These are phyloP conservation scores for Deilephila porcellus DNA, from an alignment of 2,888 invertebrate species.

Conservation along the genomic window DNA sequence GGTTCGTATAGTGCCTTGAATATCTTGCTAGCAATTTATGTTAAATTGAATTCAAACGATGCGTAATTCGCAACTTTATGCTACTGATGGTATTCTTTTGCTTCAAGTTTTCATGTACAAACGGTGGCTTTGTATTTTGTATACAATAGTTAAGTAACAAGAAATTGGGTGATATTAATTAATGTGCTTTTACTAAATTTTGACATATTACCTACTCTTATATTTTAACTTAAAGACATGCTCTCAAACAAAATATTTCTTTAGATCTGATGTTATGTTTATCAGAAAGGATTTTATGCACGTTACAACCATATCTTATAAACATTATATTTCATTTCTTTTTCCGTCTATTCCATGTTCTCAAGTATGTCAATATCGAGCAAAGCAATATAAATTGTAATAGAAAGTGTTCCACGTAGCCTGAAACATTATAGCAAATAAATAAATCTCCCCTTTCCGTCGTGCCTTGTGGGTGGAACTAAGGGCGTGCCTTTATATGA, in stretches of 20 bases:
- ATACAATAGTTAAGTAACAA: too few species aligned
- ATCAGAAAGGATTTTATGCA: background rate
- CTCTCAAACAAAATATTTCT: too few species aligned
- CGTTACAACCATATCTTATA: background rate
- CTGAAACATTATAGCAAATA: conserved; percentile 10
- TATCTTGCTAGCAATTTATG: conserved; percentile 9
- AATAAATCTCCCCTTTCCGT: conserved; percentile 16
- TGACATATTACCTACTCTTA: too few species aligned
- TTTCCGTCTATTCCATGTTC: background rate
- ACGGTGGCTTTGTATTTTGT: too few species aligned
- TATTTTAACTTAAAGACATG: too few species aligned
- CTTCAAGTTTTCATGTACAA: background rate
- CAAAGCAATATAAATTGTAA: conserved; percentile 12
- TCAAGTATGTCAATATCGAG: conserved; percentile 5
- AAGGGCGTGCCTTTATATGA: background rate
- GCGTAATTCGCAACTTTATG: background rate
- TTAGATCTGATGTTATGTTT: background rate
- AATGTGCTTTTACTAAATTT: too few species aligned
- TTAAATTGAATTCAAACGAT: conserved; percentile 22
- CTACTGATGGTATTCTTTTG: background rate
- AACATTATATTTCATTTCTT: background rate
- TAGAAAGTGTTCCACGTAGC: conserved; percentile 12
- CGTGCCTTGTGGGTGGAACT: background rate
- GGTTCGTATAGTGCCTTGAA: background rate
- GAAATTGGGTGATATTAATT: too few species aligned